Evolutionary conservation across 30 jellyfish, hydroid and myxozoan species (phyloP).

Genomic region (Chironex yamaguchii): DNA sequence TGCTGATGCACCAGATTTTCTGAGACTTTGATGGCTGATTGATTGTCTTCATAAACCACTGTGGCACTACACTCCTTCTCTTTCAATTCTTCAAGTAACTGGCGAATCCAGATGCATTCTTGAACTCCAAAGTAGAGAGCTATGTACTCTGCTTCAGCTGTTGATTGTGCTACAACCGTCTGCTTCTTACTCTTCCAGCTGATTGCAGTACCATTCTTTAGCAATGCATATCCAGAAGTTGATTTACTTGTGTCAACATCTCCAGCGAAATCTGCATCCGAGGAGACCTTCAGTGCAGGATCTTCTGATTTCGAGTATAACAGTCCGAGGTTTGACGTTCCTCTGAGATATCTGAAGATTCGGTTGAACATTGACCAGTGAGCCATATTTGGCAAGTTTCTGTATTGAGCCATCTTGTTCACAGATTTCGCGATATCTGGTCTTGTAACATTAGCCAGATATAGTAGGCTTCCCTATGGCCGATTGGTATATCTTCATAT

Average conservation of each 20-base stretch:
- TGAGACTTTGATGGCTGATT: constrained; percentile 27
- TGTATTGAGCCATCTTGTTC: constrained; percentile 30
- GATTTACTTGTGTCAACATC: constrained; percentile 23
- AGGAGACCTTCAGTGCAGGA: background rate
- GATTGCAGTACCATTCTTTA: constrained; percentile 1
- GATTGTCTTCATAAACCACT: constrained; percentile 9
- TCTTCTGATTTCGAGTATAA: background rate
- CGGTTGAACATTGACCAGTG: constrained; percentile 71
- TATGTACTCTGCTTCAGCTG: constrained; percentile 45
- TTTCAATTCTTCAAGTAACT: no score
- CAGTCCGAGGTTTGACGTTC: background rate
- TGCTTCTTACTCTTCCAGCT: constrained; percentile 37
- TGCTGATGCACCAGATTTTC: constrained; percentile 9
- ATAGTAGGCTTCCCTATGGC: constrained; percentile 56
- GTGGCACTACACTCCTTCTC: background rate
- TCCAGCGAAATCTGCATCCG: constrained; percentile 52
- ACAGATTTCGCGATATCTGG: constrained; percentile 75
- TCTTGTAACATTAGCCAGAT: constrained; percentile 34
- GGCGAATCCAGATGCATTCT: no score
- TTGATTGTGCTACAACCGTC: background rate
- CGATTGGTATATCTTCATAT: constrained; percentile 43
- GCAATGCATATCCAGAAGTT: constrained; percentile 18
- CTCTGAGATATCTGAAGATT: constrained; percentile 36
- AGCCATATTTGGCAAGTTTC: constrained; percentile 21
- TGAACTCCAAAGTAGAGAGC: no score